Evolutionary conservation across 2,113 vertebrate genomes (phyloP), one percentile per base, ranked within the genome.

Genomic region (Perca fluviatilis): DNA sequence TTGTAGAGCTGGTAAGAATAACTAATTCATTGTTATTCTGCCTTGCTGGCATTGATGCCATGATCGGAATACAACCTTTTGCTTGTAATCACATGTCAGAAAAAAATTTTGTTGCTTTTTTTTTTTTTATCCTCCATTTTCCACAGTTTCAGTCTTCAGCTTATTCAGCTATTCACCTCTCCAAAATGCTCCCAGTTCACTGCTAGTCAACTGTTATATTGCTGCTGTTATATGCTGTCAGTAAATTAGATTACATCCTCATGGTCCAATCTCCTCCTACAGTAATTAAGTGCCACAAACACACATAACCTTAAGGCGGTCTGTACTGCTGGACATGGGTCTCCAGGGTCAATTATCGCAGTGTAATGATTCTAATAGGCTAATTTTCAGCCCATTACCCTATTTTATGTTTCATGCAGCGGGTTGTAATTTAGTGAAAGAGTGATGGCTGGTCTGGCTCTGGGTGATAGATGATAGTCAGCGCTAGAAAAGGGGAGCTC

Each of bases 351-450:
- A 94, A 91, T 94, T 92, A 91, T 86, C 72, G 86, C 77, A 82
- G 74, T 80, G 86, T 93, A 93, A 94, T 93, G 88, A 92, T 85
- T 88, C 64, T 92, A 94, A 94, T 91, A 87, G 89, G 83, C 90
- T 88, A 68, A 92, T 95, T 94, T 93, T 91, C 84, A 77, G 75
- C 85, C 85, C 89, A 91, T 94, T 95, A 95, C 82, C 82, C 92
- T 90, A 84, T 90, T 93, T 92, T 89, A 93, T 94, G 90, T 93
- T 81, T 83, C 86, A 71, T 88, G 89, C 85, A 90, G 84, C 60
- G 56, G 89, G 83, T 70, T 86, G 84, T 93, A 92, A 92, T 93
- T 92, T 84, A 88, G 87, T 88, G 86, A 86, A 82, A 89, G 84
- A 93, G 81, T 89, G 68, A 93, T 93, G 77, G 83, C 69, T 5